Evolutionary conservation across 2,113 vertebrate genomes (phyloP).

Genomic region (Phalacrocorax pelagicus): DNA sequence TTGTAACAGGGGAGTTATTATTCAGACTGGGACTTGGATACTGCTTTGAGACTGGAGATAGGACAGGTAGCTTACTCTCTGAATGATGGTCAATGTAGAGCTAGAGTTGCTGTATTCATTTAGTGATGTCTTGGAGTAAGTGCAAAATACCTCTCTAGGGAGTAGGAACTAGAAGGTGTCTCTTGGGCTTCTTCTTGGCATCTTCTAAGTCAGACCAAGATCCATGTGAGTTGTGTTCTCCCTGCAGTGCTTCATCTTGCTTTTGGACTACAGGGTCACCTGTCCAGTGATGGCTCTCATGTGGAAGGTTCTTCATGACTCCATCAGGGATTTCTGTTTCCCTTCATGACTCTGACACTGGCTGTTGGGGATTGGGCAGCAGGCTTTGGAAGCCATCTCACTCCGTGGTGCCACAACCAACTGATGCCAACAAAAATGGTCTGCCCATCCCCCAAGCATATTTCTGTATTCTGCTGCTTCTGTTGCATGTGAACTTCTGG

Average conservation of each 20-base stretch:
- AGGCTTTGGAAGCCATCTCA: neutral
- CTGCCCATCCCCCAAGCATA: fast-evolving
- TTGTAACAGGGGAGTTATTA: neutral
- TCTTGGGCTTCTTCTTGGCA: neutral
- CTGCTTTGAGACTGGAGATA: neutral
- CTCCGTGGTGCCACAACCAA: fast-evolving
- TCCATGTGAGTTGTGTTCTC: neutral
- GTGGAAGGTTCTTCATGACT: neutral
- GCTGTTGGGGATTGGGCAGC: neutral
- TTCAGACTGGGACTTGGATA: neutral
- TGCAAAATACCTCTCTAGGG: neutral
- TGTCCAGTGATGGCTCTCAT: neutral
- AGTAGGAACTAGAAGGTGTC: neutral
- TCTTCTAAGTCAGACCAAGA: neutral
- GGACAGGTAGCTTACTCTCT: neutral
- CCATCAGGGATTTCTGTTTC: neutral
- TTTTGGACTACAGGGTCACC: neutral
- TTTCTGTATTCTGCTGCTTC: neutral
- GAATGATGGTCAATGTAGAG: neutral
- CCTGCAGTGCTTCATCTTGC: fast-evolving
- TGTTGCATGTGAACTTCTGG: neutral
- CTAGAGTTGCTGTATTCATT: neutral
- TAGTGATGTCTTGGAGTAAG: neutral
- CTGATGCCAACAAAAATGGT: fast-evolving
- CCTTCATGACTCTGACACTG: neutral